phyloP scores from a whole-genome alignment of 1,140 invertebrate species.

The Ridgeia piscesae region DNA sequence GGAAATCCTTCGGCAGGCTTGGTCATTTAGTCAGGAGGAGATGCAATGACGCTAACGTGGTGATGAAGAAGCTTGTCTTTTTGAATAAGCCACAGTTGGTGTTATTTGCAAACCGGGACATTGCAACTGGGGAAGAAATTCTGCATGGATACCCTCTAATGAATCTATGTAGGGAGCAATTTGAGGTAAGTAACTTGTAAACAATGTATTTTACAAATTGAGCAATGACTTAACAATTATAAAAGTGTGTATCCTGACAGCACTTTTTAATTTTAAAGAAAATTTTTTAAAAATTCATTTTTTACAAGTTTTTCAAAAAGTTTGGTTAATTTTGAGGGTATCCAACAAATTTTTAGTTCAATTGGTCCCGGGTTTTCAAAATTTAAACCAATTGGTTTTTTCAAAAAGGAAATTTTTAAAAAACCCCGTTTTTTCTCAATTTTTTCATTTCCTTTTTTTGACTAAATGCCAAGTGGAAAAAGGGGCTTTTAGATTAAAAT shows the following conservation, averaged over 20 bases:
- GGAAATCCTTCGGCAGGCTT: neutral
- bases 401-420: too few species aligned
- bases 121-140: neutral
- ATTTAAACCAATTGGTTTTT: too few species aligned
- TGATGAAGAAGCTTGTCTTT: slow-evolving; percentile 5
- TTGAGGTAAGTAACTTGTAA: neutral
- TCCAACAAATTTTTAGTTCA: too few species aligned
- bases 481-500: too few species aligned
- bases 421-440: too few species aligned
- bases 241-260: neutral
- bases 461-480: too few species aligned
- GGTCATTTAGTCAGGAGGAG: neutral
- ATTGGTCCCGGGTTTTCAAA: too few species aligned
- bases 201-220: neutral
- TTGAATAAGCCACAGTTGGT: neutral
- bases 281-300: too few species aligned
- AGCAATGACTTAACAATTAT: neutral
- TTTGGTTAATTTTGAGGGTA: too few species aligned
- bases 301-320: too few species aligned
- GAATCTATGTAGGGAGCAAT: neutral
- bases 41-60: neutral
- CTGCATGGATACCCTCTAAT: neutral
- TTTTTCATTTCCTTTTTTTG: too few species aligned
- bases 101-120: neutral
- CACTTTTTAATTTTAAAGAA: neutral